Evolutionary conservation across 2,113 vertebrate genomes (phyloP).

Genomic region (Lepidothrix coronata): DNA sequence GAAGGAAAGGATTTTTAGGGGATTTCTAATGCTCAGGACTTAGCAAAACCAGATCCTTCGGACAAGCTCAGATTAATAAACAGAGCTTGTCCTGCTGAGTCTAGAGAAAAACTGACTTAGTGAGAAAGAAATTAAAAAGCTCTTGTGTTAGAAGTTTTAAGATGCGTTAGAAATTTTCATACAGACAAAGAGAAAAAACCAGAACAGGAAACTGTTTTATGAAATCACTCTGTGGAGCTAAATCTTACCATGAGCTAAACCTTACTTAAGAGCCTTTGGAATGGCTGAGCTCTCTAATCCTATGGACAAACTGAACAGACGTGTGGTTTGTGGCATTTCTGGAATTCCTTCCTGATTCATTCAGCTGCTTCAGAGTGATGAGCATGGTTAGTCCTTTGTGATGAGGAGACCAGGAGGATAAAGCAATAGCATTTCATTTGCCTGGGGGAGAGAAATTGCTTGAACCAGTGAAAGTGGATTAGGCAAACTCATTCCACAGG

Average conservation of each 20-base stretch:
- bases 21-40: conserved; percentile 39
- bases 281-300: background rate
- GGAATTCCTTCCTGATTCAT: background rate
- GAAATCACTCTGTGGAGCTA: background rate
- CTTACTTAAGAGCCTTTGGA: background rate
- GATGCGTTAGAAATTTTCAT: background rate
- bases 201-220: background rate
- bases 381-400: background rate
- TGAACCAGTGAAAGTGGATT: background rate
- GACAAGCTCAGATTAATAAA: conserved; percentile 40
- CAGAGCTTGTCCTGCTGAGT: conserved; percentile 36
- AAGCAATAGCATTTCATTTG: background rate
- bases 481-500: background rate
- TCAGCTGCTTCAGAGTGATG: background rate
- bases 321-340: background rate
- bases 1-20: conserved; percentile 54
- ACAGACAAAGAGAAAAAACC: background rate
- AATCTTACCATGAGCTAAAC: background rate
- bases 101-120: conserved; percentile 40
- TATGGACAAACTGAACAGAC: background rate
- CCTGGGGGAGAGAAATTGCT: background rate
- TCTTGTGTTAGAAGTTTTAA: background rate
- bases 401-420: background rate
- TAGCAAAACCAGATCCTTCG: conserved; percentile 48
- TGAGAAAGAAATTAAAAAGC: conserved; percentile 39